Percentiles rank a stretch among this genome's conserved stretches.
phyloP scores from a whole-genome alignment of 1,140 invertebrate species.

The Penaeus chinensis region DNA sequence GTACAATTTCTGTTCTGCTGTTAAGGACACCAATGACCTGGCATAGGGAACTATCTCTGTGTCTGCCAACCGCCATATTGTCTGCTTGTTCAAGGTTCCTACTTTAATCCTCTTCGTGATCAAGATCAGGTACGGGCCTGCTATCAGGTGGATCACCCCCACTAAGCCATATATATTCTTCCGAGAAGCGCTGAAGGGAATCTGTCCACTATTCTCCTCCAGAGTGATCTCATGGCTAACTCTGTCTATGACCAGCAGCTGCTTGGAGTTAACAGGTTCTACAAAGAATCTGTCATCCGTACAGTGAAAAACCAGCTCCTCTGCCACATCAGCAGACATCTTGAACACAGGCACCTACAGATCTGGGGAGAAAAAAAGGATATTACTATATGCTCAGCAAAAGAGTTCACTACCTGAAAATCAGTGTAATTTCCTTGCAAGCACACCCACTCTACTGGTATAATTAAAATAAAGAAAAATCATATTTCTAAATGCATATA shows the following conservation, averaged over 20 bases:
- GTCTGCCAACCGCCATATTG: conserved; percentile 86
- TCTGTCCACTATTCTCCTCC: conserved; percentile 71
- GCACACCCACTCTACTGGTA: no score
- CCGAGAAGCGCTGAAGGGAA: conserved; percentile 63
- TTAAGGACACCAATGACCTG: conserved; percentile 85
- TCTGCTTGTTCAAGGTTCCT: conserved; percentile 86
- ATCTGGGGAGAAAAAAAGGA: no score
- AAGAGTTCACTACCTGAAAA: neutral
- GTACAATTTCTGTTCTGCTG: conserved; percentile 77
- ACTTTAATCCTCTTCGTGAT: conserved; percentile 87
- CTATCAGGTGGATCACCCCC: conserved; percentile 86
- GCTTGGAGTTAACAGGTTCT: conserved; percentile 60
- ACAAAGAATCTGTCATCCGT: conserved; percentile 63
- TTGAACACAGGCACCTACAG: conserved; percentile 1
- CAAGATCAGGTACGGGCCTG: conserved; percentile 89
- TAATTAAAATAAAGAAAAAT: no score
- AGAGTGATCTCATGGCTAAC: conserved; percentile 76
- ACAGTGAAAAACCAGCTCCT: conserved; percentile 61
- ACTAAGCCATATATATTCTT: conserved; percentile 83
- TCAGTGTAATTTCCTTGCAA: neutral
- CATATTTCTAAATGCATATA: no score
- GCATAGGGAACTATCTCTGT: conserved; percentile 90
- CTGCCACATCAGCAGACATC: conserved; percentile 56
- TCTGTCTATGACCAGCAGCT: conserved; percentile 80
- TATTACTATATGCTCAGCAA: no score